Conservation (phyloP, 2,888 invertebrate species). For the Pediacus dermestoides region DNA sequence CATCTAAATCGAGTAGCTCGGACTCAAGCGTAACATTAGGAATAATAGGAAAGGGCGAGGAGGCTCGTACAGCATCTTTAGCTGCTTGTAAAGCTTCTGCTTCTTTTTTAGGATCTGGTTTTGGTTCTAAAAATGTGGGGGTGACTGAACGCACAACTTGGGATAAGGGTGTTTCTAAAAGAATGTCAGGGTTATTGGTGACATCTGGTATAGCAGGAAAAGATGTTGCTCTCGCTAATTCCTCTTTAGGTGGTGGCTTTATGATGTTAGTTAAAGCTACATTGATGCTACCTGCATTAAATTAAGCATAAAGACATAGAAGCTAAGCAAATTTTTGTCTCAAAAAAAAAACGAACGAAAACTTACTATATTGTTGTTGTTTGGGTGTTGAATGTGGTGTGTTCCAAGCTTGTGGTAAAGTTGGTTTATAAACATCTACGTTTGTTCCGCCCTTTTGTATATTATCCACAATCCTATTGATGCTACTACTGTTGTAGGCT, state of each 20-base stretch:
- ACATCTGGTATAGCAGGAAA: slow-evolving; percentile 40
- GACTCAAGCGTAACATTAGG: slow-evolving; percentile 33
- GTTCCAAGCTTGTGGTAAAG: slow-evolving; percentile 53
- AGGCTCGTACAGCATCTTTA: slow-evolving; percentile 22
- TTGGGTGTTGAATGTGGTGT: slow-evolving; percentile 30
- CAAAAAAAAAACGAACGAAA: slow-evolving; percentile 8
- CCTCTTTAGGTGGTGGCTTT: slow-evolving; percentile 20
- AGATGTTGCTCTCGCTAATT: slow-evolving; percentile 28
- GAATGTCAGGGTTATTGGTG: slow-evolving; percentile 28
- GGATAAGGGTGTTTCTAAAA: slow-evolving; percentile 16
- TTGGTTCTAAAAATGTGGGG: slow-evolving; percentile 26
- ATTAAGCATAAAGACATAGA: slow-evolving; percentile 8
- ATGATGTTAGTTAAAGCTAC: slow-evolving; percentile 37
- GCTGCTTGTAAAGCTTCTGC: slow-evolving; percentile 14
- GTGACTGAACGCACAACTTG: slow-evolving; percentile 26
- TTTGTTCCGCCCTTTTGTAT: slow-evolving; percentile 43
- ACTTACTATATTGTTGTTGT: slow-evolving; percentile 46
- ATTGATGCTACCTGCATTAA: slow-evolving; percentile 38
- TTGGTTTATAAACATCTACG: slow-evolving; percentile 52
- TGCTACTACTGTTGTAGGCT: slow-evolving; percentile 48
- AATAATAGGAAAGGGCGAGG: slow-evolving; percentile 37
- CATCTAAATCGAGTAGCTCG: slow-evolving; percentile 30
- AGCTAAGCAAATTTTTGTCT: slow-evolving; percentile 9
- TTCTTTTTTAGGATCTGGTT: slow-evolving; percentile 25
- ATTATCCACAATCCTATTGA: slow-evolving; percentile 48